Conservation (phyloP, 2,888 invertebrate genomes). For the Megastigmus dorsalis region DNA sequence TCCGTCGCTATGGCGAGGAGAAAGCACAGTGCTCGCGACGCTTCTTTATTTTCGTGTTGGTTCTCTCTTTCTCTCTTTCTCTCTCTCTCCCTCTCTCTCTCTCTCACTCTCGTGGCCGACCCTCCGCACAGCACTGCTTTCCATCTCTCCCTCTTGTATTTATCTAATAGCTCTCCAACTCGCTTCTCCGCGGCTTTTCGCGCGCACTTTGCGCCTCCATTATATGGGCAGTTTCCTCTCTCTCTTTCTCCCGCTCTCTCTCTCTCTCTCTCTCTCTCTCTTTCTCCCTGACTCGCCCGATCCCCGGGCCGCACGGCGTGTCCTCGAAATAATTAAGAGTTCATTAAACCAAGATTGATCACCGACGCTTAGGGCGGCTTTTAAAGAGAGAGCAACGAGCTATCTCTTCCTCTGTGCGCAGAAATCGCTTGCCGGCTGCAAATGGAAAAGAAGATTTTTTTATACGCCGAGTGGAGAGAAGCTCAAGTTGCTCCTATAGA, state of each 20-base stretch:
- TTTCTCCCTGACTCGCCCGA: conserved; percentile 58
- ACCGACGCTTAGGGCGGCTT: conserved; percentile 59
- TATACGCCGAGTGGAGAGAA: too few species aligned
- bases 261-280: conserved; percentile 31
- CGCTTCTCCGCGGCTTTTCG: conserved; percentile 41
- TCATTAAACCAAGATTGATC: conserved; percentile 73
- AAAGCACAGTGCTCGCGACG: neutral
- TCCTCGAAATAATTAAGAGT: conserved; percentile 74
- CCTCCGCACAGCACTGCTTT: neutral
- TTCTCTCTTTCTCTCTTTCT: neutral
- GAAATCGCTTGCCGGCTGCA: conserved; percentile 30
- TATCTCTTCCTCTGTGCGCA: conserved; percentile 17
- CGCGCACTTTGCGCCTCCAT: conserved; percentile 72
- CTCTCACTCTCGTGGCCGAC: conserved; percentile 10
- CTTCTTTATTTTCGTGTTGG: too few species aligned
- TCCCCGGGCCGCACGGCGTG: conserved; percentile 50
- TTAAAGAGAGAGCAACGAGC: conserved; percentile 45
- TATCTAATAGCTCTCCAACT: conserved; percentile 40
- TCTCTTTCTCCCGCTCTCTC: conserved; percentile 57
- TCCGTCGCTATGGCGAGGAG: neutral
- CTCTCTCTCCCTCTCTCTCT: conserved; percentile 10
- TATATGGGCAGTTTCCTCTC: conserved; percentile 71
- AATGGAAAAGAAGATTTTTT: conserved; percentile 28
- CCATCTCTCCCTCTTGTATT: conserved; percentile 21
- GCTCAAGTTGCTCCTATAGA: too few species aligned